Percentiles rank a stretch among this genome's conserved stretches.
phyloP scores from a whole-genome alignment of 2,113 vertebrate genomes.

The Vidua macroura region DNA sequence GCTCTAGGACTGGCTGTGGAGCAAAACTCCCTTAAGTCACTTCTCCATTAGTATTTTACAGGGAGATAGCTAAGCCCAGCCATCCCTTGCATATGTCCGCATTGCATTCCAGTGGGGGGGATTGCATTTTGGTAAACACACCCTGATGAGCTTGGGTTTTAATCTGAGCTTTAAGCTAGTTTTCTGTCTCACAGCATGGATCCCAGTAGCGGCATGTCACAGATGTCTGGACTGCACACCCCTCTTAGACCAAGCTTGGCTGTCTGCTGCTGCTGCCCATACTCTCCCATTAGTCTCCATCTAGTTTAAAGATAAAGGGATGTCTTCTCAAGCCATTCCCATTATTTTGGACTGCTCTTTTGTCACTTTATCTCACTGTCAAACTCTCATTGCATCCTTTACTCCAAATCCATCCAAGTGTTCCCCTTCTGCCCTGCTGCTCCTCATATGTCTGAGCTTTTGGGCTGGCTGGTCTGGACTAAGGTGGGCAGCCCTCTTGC shows the following conservation, averaged over 20 bases:
- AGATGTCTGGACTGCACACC: not conserved
- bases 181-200: not conserved
- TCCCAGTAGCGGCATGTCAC: not conserved
- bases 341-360: not conserved
- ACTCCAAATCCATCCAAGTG: not conserved
- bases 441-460: not conserved
- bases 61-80: constrained; percentile 1
- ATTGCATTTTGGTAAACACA: not conserved
- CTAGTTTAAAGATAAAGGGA: not conserved
- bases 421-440: not conserved
- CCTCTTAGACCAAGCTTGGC: not conserved
- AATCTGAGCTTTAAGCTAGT: not conserved
- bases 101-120: not conserved
- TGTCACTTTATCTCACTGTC: not conserved
- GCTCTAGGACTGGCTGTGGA: not conserved
- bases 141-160: not conserved
- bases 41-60: constrained; percentile 4
- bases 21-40: not conserved
- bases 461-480: not conserved
- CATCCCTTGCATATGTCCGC: not conserved
- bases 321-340: not conserved
- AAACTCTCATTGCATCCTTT: not conserved
- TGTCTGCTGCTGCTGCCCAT: not conserved
- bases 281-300: not conserved
- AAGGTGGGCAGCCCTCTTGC: not conserved